Evolutionary conservation across 1,140 invertebrate species (phyloP).

Genomic region (Aphelenchoides fujianensis): DNA sequence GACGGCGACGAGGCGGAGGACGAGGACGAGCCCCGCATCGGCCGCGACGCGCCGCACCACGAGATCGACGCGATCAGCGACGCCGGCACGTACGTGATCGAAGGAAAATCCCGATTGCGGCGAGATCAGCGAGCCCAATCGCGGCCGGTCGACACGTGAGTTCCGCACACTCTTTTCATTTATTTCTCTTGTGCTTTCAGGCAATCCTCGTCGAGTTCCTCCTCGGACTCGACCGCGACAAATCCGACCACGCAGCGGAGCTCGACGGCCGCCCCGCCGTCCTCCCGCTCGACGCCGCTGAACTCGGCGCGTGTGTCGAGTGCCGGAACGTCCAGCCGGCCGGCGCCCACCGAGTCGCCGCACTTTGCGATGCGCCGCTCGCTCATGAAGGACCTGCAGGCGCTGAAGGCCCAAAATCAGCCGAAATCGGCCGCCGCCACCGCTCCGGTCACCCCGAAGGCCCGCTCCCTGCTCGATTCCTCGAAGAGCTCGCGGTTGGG

Average conservation of each 20-base stretch:
- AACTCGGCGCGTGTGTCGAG: slow-evolving; percentile 9
- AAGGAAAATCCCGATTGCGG: slow-evolving; percentile 2
- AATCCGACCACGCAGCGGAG: background rate
- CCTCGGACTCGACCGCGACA: slow-evolving; percentile 20
- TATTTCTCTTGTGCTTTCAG: background rate
- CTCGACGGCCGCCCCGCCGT: slow-evolving; percentile 4
- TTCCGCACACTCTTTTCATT: background rate
- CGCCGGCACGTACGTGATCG: slow-evolving; percentile 49
- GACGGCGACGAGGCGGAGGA: slow-evolving; percentile 10
- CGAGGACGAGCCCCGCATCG: background rate
- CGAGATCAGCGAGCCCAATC: background rate
- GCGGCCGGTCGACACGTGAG: background rate
- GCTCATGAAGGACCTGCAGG: slow-evolving; percentile 36
- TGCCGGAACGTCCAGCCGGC: background rate
- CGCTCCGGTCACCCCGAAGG: no score
- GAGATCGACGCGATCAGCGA: slow-evolving; percentile 47
- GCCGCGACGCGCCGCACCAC: slow-evolving; percentile 14
- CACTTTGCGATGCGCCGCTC: slow-evolving; percentile 31
- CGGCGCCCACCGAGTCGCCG: background rate
- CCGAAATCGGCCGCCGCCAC: background rate
- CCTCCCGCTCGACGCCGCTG: background rate
- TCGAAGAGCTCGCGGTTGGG: slow-evolving; percentile 8
- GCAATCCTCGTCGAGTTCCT: slow-evolving; percentile 7
- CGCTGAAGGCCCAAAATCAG: slow-evolving; percentile 32
- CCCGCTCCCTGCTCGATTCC: slow-evolving; percentile 19